These are phyloP conservation scores for Chondrosia reniformis DNA, from an alignment of 37 sponge, comb jelly and placozoan species.

Conservation along the genomic window DNA sequence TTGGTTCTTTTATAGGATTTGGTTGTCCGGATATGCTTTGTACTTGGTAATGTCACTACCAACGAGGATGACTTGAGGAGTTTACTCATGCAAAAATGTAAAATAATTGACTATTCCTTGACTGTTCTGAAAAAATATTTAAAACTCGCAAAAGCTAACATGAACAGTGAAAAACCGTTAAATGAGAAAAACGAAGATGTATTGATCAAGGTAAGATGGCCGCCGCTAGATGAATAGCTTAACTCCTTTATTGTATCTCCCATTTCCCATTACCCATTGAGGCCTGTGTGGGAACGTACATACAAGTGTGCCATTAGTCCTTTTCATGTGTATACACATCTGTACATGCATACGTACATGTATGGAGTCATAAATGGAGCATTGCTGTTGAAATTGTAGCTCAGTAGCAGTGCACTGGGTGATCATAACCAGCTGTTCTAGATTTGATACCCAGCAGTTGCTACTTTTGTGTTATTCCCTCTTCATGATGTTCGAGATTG, in stretches of 20 bases:
- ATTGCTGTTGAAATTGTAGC: too few relatives aligned
- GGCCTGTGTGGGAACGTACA: conserved; percentile 4
- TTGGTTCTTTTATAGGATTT: conserved; percentile 55
- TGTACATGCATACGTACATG: background rate
- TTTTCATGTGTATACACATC: too few relatives aligned
- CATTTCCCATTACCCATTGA: background rate
- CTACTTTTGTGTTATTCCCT: too few relatives aligned
- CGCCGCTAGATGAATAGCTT: background rate
- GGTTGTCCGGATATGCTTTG: conserved; percentile 73
- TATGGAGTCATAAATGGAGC: background rate
- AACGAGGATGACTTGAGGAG: conserved; percentile 28
- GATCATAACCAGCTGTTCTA: too few relatives aligned
- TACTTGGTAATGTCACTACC: conserved; percentile 72
- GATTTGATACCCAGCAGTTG: too few relatives aligned
- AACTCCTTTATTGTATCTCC: background rate
- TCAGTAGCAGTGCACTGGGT: too few relatives aligned
- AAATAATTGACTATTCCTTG: background rate
- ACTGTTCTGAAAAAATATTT: background rate
- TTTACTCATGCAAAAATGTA: conserved; percentile 17
- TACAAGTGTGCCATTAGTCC: background rate
- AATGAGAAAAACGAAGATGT: conserved; percentile 73
- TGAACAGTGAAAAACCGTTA: background rate
- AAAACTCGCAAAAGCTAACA: background rate
- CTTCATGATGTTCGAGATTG: too few relatives aligned
- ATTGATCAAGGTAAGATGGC: conserved; percentile 58